Evolutionary conservation across 2,113 vertebrate genomes (phyloP).

Genomic region (Cololabis saira): DNA sequence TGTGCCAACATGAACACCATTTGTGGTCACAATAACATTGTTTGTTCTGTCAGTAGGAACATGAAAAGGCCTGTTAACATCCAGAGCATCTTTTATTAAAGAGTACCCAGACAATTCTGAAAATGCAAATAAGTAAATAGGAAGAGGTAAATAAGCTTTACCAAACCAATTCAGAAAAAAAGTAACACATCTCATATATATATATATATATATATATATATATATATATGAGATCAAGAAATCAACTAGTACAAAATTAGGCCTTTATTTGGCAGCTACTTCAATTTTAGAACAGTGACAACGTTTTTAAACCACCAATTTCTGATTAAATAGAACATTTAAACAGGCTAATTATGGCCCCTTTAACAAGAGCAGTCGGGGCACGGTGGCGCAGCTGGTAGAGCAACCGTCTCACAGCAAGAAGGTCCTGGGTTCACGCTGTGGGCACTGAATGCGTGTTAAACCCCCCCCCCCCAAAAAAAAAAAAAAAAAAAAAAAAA

Average conservation of each 20-base stretch:
- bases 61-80: not conserved
- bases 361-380: conserved; percentile 60
- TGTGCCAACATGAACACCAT: conserved; percentile 4
- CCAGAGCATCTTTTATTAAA: not conserved
- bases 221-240: conserved; percentile 7
- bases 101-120: too few species aligned
- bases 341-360: conserved; percentile 60
- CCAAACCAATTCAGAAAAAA: not conserved
- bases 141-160: too few species aligned
- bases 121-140: too few species aligned
- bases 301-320: conserved; percentile 46
- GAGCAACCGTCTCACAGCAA: too few species aligned
- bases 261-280: conserved; percentile 69
- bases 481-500: too few species aligned
- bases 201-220: not conserved
- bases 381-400: too few species aligned
- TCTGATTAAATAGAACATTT: conserved; percentile 64
- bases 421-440: too few species aligned
- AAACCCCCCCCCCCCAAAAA: too few species aligned
- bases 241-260: conserved; percentile 28
- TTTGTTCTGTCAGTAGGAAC: conserved; percentile 4
- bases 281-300: conserved; percentile 63
- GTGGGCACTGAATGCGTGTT: too few species aligned
- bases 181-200: not conserved
- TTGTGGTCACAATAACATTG: not conserved